phyloP scores from a whole-genome alignment of 2,888 invertebrate species.

The Himalopsyche anomala region DNA sequence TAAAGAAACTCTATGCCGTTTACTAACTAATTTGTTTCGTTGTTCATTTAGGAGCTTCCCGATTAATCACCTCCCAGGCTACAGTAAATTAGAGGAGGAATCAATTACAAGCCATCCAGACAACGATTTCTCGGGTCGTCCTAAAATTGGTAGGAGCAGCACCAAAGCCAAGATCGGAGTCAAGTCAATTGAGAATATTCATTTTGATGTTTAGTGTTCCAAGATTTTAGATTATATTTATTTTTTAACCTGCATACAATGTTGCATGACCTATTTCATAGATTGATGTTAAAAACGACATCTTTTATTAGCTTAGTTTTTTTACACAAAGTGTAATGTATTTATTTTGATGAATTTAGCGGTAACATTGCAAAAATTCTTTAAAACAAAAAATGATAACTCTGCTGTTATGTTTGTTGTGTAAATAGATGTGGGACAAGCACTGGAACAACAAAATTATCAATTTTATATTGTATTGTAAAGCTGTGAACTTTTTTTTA shows the following conservation, averaged over 20 bases:
- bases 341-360: too few relatives aligned
- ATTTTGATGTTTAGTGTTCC: conserved; percentile 5
- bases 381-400: too few relatives aligned
- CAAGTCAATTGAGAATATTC: conserved; percentile 44
- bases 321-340: too few relatives aligned
- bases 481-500: too few relatives aligned
- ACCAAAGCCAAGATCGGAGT: conserved; percentile 47
- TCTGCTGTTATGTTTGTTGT: too few relatives aligned
- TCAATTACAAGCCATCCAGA: neutral
- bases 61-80: conserved; percentile 41
- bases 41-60: conserved; percentile 48
- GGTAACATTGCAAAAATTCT: too few relatives aligned
- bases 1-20: neutral
- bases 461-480: too few relatives aligned
- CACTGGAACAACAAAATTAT: too few relatives aligned
- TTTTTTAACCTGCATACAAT: neutral
- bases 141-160: neutral
- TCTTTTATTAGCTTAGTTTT: too few relatives aligned
- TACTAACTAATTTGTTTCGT: neutral
- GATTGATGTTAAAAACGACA: neutral
- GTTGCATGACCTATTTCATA: neutral
- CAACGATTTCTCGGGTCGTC: neutral
- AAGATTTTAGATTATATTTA: neutral
- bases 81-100: conserved; percentile 52
- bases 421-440: too few relatives aligned